These are phyloP conservation scores for Musca vetustissima DNA, from an alignment of 1,140 invertebrate genomes.

Conservation along the genomic window DNA sequence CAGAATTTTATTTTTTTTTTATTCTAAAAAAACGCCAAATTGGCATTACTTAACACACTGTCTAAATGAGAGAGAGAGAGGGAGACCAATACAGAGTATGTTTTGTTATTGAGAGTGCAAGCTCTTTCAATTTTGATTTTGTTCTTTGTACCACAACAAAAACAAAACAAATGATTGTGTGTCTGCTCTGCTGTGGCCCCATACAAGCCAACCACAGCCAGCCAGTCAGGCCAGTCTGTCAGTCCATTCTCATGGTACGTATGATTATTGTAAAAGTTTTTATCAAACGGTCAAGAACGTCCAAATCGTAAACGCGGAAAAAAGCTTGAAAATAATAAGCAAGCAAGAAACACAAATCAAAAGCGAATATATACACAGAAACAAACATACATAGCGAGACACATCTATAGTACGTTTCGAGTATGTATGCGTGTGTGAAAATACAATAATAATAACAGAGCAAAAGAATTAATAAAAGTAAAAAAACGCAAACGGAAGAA, in stretches of 20 bases:
- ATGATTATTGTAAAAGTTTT: slow-evolving; percentile 28
- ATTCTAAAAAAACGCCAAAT: not conserved
- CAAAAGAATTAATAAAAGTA: not conserved
- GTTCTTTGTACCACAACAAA: too few relatives aligned
- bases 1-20: not conserved
- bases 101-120: not conserved
- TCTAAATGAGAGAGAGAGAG: slow-evolving; percentile 4
- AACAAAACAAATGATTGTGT: too few relatives aligned
- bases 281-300: slow-evolving; percentile 35
- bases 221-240: not conserved
- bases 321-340: not conserved
- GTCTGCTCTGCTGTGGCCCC: too few relatives aligned
- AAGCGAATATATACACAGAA: not conserved
- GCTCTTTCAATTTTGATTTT: too few relatives aligned
- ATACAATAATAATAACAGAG: not conserved
- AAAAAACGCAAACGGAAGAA: not conserved
- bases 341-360: not conserved
- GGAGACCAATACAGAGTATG: not conserved
- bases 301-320: slow-evolving; percentile 25
- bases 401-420: not conserved
- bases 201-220: too few relatives aligned
- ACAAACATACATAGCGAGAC: not conserved
- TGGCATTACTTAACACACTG: not conserved
- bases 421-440: not conserved
- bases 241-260: slow-evolving; percentile 8